Conservation (phyloP, 37 sponge, comb jelly and placozoan genomes). For the Beroe ovata region DNA sequence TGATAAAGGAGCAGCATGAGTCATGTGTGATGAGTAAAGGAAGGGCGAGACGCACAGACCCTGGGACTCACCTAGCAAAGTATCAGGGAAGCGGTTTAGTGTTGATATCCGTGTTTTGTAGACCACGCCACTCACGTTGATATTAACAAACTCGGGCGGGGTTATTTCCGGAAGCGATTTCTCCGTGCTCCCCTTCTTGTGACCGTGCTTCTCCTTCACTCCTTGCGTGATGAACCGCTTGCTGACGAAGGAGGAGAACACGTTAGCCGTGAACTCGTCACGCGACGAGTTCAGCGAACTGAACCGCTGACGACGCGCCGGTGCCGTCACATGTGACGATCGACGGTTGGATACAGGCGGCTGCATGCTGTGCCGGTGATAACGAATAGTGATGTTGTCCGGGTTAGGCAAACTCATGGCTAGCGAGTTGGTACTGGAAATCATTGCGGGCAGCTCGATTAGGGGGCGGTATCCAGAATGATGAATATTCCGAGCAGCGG, state of each 20-base stretch:
- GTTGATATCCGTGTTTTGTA: constrained; percentile 23
- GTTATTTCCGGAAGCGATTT: neutral
- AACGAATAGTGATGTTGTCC: neutral
- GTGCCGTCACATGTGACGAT: constrained; percentile 15
- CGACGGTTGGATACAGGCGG: too few relatives aligned
- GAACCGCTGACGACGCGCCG: neutral
- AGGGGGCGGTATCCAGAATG: too few relatives aligned
- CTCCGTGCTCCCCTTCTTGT: neutral
- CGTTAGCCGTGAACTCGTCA: neutral
- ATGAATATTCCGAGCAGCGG: neutral
- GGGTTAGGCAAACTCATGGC: neutral
- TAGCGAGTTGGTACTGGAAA: neutral
- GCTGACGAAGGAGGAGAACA: constrained; percentile 25
- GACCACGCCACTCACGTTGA: constrained; percentile 22
- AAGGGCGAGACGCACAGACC: too few relatives aligned
- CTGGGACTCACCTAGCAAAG: constrained; percentile 51
- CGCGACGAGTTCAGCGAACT: neutral
- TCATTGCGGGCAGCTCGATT: neutral
- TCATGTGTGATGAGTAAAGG: too few relatives aligned
- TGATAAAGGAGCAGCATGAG: too few relatives aligned
- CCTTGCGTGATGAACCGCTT: constrained; percentile 18
- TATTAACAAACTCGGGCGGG: neutral
- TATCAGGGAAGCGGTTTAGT: neutral
- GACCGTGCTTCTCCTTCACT: neutral
- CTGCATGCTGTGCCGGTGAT: neutral